These are phyloP conservation scores for Brenthis hecate DNA, from an alignment of 2,888 invertebrate genomes.

Conservation along the genomic window DNA sequence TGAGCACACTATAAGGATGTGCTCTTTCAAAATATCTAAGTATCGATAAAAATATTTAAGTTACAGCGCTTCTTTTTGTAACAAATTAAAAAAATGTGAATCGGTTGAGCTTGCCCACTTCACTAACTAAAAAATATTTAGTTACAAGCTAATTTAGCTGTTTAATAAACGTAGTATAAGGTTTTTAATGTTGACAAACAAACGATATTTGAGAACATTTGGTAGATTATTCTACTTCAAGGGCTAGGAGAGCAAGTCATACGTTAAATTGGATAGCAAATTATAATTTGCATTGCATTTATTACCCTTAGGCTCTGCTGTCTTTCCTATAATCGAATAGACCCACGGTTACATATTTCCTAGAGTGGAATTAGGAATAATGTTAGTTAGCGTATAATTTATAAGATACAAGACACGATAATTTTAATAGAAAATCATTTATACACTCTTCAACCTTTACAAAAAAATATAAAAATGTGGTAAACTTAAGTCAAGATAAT, in stretches of 20 bases:
- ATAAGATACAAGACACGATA: background rate
- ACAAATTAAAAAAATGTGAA: no score
- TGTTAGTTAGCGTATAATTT: background rate
- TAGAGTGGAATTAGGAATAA: background rate
- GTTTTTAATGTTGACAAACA: background rate
- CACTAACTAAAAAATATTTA: no score
- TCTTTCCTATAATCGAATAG: background rate
- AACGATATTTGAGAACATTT: background rate
- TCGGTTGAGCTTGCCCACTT: no score
- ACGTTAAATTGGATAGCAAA: slow-evolving; percentile 24
- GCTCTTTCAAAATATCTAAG: no score
- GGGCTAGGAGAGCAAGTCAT: slow-evolving; percentile 25
- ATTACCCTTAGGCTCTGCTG: background rate
- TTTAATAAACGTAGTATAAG: no score
- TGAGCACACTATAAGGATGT: no score
- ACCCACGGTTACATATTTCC: background rate
- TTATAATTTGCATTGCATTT: slow-evolving; percentile 23
- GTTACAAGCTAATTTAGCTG: no score
- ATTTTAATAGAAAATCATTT: background rate
- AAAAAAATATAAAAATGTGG: background rate
- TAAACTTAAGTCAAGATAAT: slow-evolving; percentile 2
- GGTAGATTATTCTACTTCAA: slow-evolving; percentile 19
- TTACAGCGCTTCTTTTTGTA: no score
- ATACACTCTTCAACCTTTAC: no score
- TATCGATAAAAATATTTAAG: no score